phyloP scores from a whole-genome alignment of 2,888 invertebrate species.

The Hesperia comma region DNA sequence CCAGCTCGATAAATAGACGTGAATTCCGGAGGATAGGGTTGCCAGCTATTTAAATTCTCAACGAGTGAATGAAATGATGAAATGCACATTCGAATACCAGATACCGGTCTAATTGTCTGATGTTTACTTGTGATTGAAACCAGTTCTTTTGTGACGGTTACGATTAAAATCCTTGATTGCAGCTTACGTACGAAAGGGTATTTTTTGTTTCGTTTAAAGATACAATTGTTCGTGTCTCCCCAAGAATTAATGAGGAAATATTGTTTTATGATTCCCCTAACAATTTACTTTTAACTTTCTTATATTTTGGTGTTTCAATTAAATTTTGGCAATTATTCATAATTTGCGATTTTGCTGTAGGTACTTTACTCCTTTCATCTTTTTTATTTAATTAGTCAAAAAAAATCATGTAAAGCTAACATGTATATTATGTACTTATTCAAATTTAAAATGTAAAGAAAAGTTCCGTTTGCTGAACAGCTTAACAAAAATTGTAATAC shows the following conservation, averaged over 20 bases:
- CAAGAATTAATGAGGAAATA: slow-evolving; percentile 5
- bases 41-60: slow-evolving; percentile 29
- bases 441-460: too few species aligned
- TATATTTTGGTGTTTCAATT: not conserved
- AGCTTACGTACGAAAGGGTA: not conserved
- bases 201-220: not conserved
- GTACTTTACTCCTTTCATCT: too few species aligned
- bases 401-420: too few species aligned
- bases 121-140: slow-evolving; percentile 13
- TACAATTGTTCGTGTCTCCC: not conserved
- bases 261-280: not conserved
- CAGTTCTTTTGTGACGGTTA: slow-evolving; percentile 14
- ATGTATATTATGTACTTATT: too few species aligned
- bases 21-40: slow-evolving; percentile 34
- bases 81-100: slow-evolving; percentile 22
- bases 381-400: too few species aligned
- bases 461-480: too few species aligned
- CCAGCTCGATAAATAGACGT: slow-evolving; percentile 52
- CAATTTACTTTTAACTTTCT: not conserved
- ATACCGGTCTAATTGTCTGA: slow-evolving; percentile 23
- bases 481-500: too few species aligned
- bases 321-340: not conserved
- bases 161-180: slow-evolving; percentile 18
- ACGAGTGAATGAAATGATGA: slow-evolving; percentile 29
- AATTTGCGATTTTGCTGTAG: too few species aligned